These are phyloP conservation scores for Chironex yamaguchii DNA, from an alignment of 30 jellyfish, hydroid and myxozoan genomes.

Conservation along the genomic window DNA sequence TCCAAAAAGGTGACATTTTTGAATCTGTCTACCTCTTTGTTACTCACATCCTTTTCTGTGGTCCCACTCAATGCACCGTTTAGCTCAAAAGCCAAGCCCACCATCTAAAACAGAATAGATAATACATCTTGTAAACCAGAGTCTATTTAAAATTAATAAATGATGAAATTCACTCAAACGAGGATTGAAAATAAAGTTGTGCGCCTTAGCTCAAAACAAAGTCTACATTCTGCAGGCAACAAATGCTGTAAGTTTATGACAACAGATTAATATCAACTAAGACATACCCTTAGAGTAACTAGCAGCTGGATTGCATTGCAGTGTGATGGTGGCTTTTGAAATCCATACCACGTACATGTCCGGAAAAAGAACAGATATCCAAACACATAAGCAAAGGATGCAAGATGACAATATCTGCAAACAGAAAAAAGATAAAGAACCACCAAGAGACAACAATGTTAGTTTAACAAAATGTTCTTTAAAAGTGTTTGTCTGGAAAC, in stretches of 20 bases:
- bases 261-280: too few species aligned
- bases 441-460: neutral
- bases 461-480: too few species aligned
- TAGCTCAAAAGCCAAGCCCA: constrained; percentile 83
- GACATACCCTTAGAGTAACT: constrained; percentile 87
- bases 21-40: constrained; percentile 10
- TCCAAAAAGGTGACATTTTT: constrained; percentile 60
- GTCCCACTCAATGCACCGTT: constrained; percentile 31
- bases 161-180: too few species aligned
- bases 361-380: constrained; percentile 92
- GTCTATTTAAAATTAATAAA: too few species aligned
- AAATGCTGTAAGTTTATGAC: too few species aligned
- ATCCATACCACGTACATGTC: constrained; percentile 87
- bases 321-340: constrained; percentile 81
- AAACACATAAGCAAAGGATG: constrained; percentile 83
- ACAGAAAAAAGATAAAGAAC: neutral
- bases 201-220: neutral
- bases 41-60: constrained; percentile 20
- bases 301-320: constrained; percentile 96
- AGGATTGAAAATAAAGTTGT: too few species aligned
- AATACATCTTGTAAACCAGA: neutral
- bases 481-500: too few species aligned
- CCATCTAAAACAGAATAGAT: constrained; percentile 68
- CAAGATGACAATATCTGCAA: constrained; percentile 81
- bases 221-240: neutral